These are phyloP conservation scores for Drosophila birchii DNA, from an alignment of 2,888 invertebrate genomes.

Conservation along the genomic window DNA sequence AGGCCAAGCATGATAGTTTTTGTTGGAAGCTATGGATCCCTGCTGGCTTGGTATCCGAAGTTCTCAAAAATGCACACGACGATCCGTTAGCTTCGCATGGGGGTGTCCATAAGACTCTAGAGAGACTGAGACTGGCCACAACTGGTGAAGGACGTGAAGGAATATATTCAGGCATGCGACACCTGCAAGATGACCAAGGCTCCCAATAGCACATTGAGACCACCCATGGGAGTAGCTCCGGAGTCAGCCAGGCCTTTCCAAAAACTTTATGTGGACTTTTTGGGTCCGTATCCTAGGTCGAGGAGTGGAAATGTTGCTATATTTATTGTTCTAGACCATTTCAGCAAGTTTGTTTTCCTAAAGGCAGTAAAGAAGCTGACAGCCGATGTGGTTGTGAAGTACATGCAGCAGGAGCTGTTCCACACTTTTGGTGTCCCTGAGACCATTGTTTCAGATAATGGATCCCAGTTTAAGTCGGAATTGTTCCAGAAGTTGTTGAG, in stretches of 20 bases:
- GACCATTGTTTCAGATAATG: too few species aligned
- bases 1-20: background rate
- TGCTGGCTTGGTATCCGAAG: background rate
- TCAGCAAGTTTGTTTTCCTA: too few species aligned
- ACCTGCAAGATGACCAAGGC: background rate
- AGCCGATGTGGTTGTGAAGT: too few species aligned
- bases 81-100: background rate
- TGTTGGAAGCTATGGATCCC: background rate
- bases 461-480: too few species aligned
- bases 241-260: constrained; percentile 1
- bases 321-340: background rate
- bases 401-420: too few species aligned
- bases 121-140: background rate
- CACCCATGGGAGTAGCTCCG: background rate
- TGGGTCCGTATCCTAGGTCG: constrained; percentile 2
- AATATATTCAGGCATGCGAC: background rate
- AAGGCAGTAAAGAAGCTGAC: too few species aligned
- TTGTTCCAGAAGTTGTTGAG: too few species aligned
- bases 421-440: too few species aligned
- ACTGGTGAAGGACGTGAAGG: background rate
- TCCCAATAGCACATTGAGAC: background rate
- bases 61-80: background rate
- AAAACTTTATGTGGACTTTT: constrained; percentile 1
- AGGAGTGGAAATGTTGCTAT: background rate
- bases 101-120: background rate